Evolutionary conservation across 2,888 invertebrate genomes (phyloP), one percentile per base, ranked within the genome.

Genomic region (Cordilura impudica): DNA sequence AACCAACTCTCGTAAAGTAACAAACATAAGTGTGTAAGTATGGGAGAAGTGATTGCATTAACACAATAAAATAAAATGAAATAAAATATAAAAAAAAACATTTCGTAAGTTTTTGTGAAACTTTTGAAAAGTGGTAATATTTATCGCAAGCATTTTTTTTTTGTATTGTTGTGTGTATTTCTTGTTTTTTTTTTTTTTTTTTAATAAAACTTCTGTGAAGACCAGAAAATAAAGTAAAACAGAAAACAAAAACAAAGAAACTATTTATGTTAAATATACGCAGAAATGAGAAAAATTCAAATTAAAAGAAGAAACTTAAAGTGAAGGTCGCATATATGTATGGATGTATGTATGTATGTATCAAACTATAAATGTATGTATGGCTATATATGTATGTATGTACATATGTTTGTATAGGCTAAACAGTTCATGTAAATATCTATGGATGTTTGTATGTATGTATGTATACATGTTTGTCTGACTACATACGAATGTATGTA

Each of bases 251-350:
- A 61, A 78, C 79, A 79, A 79, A 79, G 79, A 79, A 79, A 79
- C 75, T 75, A 79, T 79, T 75, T 79, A 79, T 79, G 79, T 79
- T 79, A 75, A 79, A 75, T 75, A 58, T 72, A 75, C 75, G 71
- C 75, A 75, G 75, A 75, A 79, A 69, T 67, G 69, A 80, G 58
- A 69, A 70, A 80, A 77, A 77, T 77, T 73, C 43, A 80, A 77
- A 73, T 76, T 72, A 77, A 80, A 80, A 76, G 76, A 80, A 76
- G 80, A 76, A 77, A 80, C 77, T 77, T 80, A 69, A 77, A 80
- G 82, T 82, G 82, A 83, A 82, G 83, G 82, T 75, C 78, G 74
- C 72, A 78, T 65, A 66, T 45, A 81, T 72, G 18, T 65, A 56
- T 51, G 14, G 72, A 23, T 54, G 45, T 47, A 45, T 54, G 16